Conservation (phyloP, 1,140 invertebrate species). For the Druon quercuslanigerum region DNA sequence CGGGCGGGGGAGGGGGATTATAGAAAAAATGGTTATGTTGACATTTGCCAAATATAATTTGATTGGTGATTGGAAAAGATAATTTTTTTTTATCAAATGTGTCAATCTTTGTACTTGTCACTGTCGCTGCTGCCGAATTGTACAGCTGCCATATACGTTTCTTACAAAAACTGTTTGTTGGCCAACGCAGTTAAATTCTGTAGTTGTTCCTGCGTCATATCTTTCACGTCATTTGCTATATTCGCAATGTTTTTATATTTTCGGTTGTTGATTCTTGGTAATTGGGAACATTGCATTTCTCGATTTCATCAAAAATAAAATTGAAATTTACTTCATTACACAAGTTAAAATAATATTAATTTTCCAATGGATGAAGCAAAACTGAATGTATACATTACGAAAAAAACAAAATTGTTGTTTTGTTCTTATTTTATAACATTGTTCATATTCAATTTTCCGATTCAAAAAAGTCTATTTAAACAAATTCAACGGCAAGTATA, state of each 20-base stretch:
- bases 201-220: slow-evolving; percentile 34
- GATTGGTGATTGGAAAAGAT: not conserved
- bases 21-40: not conserved
- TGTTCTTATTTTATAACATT: too few relatives aligned
- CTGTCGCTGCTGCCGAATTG: slow-evolving; percentile 15
- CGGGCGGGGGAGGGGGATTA: too few relatives aligned
- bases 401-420: too few relatives aligned
- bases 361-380: too few relatives aligned
- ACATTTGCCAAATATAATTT: not conserved
- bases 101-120: slow-evolving; percentile 13
- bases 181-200: slow-evolving; percentile 34
- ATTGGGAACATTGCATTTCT: not conserved
- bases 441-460: too few relatives aligned
- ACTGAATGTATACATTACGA: too few relatives aligned
- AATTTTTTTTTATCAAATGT: slow-evolving; percentile 6
- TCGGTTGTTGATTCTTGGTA: not conserved
- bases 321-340: too few relatives aligned
- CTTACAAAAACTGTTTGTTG: slow-evolving; percentile 29
- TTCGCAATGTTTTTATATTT: slow-evolving; percentile 1
- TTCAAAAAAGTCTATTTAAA: too few relatives aligned
- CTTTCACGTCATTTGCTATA: not conserved
- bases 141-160: slow-evolving; percentile 1
- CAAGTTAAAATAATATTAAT: too few relatives aligned
- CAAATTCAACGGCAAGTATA: too few relatives aligned
- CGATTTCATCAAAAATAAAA: not conserved